These are phyloP conservation scores for Ennomos erosarius DNA, from an alignment of 2,888 invertebrate species.

Conservation along the genomic window DNA sequence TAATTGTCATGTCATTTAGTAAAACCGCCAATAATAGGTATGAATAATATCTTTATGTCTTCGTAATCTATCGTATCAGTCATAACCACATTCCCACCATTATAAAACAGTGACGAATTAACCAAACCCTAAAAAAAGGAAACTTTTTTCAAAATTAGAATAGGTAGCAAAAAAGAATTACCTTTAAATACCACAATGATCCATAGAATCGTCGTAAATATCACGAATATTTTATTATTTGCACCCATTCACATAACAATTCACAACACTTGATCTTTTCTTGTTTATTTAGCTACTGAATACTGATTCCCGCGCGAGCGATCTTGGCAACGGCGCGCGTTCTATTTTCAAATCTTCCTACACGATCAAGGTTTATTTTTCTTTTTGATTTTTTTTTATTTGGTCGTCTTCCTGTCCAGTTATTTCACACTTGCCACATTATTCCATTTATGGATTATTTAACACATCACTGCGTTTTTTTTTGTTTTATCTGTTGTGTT, in stretches of 20 bases:
- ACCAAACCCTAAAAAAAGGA: no score
- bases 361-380: conserved; percentile 46
- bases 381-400: conserved; percentile 20
- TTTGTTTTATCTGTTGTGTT: no score
- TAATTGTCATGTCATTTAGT: no score
- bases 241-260: conserved; percentile 16
- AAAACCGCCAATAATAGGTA: no score
- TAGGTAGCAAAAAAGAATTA: background rate
- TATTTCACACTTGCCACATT: background rate
- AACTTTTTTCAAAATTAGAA: no score
- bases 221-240: conserved; percentile 12
- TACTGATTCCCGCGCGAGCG: conserved; percentile 16
- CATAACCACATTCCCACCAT: no score
- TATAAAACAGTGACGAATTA: no score
- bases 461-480: no score
- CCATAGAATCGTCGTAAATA: conserved; percentile 14
- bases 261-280: conserved; percentile 1
- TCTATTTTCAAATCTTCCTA: conserved; percentile 59
- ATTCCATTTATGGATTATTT: no score
- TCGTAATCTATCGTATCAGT: no score
- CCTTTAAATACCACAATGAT: conserved; percentile 20
- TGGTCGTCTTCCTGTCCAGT: background rate
- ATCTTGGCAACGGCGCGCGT: conserved; percentile 50
- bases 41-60: no score
- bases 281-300: conserved; percentile 5